Evolutionary conservation across 2,113 vertebrate species (phyloP).

Genomic region (Scatophagus argus): DNA sequence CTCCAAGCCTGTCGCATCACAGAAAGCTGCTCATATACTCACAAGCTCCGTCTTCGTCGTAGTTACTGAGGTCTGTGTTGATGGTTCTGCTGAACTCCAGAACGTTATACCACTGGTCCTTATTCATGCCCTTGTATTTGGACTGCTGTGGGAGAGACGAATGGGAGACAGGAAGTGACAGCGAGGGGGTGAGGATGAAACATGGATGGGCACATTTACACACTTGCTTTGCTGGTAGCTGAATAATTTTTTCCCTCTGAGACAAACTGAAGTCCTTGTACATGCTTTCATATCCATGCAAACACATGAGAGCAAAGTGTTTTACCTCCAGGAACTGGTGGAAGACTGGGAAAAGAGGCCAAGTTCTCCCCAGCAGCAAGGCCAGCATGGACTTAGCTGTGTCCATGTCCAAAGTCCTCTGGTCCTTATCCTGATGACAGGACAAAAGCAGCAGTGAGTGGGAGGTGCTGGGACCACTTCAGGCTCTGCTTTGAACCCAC

Average conservation of each 20-base stretch:
- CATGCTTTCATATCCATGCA: not conserved
- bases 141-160: constrained; percentile 87
- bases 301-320: not conserved
- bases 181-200: not conserved
- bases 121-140: constrained; percentile 97
- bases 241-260: not conserved
- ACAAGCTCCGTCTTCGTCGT: constrained; percentile 98
- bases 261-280: not conserved
- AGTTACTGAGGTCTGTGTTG: constrained; percentile 96
- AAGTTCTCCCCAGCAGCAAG: constrained; percentile 92
- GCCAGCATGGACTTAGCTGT: constrained; percentile 96
- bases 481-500: too few relatives aligned
- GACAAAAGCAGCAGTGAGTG: not conserved
- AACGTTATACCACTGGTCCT: constrained; percentile 99
- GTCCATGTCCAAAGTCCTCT: constrained; percentile 96
- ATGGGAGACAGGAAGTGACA: not conserved
- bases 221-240: not conserved
- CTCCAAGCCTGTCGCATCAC: not conserved
- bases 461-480: not conserved
- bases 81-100: constrained; percentile 98
- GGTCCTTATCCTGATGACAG: constrained; percentile 91
- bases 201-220: not conserved
- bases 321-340: constrained; percentile 95
- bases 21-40: constrained; percentile 68
- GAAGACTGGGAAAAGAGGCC: constrained; percentile 95